A percentile compares a stretch with the other conserved stretches of the same genome.
Evolutionary conservation across 2,113 vertebrate genomes (phyloP).

Genomic region (Anarrhichthys ocellatus): DNA sequence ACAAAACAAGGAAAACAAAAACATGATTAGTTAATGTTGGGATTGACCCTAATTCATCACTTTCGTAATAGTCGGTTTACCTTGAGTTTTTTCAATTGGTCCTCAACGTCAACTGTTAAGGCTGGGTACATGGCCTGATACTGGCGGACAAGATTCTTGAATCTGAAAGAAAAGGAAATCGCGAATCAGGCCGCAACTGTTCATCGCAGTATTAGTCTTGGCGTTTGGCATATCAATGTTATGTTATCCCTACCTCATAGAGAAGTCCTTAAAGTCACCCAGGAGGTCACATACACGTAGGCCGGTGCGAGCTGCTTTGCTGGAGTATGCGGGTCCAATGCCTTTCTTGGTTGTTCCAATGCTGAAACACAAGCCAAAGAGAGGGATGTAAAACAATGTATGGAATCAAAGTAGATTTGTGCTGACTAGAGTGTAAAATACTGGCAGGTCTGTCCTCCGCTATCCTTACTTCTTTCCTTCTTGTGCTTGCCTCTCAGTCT

Average conservation of each 20-base stretch:
- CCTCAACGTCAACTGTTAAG: slow-evolving; percentile 90
- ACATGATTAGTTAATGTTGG: background rate
- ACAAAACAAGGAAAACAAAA: slow-evolving; percentile 12
- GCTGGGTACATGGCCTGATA: slow-evolving; percentile 95
- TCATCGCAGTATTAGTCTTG: background rate
- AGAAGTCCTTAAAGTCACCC: slow-evolving; percentile 95
- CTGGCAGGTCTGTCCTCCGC: background rate
- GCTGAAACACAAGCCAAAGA: slow-evolving; percentile 72
- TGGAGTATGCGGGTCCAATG: slow-evolving; percentile 96
- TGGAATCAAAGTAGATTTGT: background rate
- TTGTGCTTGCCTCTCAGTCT: slow-evolving; percentile 94
- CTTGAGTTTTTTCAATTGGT: slow-evolving; percentile 94
- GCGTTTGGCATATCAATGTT: background rate
- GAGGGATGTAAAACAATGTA: background rate
- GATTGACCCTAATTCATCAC: background rate
- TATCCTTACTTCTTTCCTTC: slow-evolving; percentile 95
- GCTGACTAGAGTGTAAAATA: background rate
- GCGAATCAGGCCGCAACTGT: background rate
- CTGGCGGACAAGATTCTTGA: slow-evolving; percentile 93
- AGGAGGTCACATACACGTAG: slow-evolving; percentile 96
- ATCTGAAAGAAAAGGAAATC: slow-evolving; percentile 79
- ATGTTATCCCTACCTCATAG: slow-evolving; percentile 83
- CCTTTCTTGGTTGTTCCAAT: slow-evolving; percentile 99
- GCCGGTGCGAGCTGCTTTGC: slow-evolving; percentile 95
- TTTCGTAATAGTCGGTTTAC: slow-evolving; percentile 69